Conservation (phyloP, 2,113 vertebrate species). For the Saccopteryx leptura region DNA sequence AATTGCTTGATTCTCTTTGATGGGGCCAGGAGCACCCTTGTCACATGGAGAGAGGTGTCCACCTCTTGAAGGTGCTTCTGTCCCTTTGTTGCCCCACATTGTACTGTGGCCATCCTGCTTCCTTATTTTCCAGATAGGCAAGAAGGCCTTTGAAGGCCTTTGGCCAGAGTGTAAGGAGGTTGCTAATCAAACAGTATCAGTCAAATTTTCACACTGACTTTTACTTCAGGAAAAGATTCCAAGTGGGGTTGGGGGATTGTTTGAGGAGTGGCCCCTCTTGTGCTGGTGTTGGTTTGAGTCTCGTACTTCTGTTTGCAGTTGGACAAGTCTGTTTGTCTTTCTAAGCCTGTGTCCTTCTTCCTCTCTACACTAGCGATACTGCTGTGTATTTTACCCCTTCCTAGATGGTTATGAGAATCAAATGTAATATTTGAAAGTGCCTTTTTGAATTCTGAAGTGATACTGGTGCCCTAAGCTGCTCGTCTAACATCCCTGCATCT, state of each 20-base stretch:
- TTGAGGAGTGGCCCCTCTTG: neutral
- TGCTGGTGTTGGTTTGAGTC: neutral
- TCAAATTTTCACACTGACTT: neutral
- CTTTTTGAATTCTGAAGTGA: neutral
- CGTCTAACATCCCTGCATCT: neutral
- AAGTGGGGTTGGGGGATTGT: neutral
- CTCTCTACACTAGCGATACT: neutral
- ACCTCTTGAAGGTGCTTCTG: neutral
- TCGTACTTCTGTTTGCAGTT: neutral
- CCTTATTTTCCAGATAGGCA: neutral
- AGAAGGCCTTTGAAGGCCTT: neutral
- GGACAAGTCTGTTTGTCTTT: neutral
- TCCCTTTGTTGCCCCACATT: neutral
- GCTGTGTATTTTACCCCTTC: neutral
- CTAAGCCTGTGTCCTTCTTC: neutral
- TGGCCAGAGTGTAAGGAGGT: neutral
- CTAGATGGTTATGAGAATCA: neutral
- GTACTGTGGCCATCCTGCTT: accelerated
- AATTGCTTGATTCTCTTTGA: neutral
- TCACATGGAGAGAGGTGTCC: neutral
- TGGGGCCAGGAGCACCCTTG: neutral
- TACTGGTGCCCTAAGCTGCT: neutral
- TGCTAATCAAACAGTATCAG: neutral
- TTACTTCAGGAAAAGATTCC: neutral
- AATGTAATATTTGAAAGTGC: neutral